A percentile compares a stretch with the other conserved stretches of the same genome.
phyloP scores from a whole-genome alignment of 2,888 invertebrate genomes.

The Netelia melanura region DNA sequence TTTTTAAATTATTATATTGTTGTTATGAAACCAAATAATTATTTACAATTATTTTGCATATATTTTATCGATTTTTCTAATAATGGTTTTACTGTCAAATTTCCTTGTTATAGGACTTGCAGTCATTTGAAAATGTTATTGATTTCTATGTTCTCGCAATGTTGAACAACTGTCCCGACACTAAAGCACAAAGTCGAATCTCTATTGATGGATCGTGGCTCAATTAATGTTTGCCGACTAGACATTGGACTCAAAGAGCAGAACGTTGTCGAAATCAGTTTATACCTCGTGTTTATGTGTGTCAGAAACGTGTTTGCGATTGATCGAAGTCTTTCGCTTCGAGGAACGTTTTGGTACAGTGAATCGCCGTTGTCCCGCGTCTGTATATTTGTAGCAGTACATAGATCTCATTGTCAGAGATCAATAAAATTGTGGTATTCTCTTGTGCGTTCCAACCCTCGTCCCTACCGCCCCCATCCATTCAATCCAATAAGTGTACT shows the following conservation, averaged over 20 bases:
- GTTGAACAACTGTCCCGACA: background rate
- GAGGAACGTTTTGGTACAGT: background rate
- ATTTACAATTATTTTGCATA: no score
- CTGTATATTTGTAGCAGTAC: background rate
- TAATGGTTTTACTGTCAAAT: no score
- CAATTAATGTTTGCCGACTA: background rate
- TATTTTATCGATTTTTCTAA: no score
- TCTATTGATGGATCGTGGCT: background rate
- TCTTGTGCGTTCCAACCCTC: background rate
- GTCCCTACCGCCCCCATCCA: background rate
- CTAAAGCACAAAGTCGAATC: background rate
- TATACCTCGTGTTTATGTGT: conserved; percentile 1
- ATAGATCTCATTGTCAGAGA: conserved; percentile 11
- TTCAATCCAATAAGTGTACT: background rate
- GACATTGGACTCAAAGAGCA: background rate
- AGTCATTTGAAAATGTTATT: background rate
- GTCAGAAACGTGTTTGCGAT: conserved; percentile 11
- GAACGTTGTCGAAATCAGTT: conserved; percentile 7
- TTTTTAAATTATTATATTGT: no score
- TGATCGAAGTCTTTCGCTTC: conserved; percentile 8
- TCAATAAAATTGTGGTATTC: background rate
- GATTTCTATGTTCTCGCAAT: background rate
- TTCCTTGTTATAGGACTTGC: no score
- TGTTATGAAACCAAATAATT: no score
- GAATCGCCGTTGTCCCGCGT: background rate